Evolutionary conservation across 2,797 vertebrate genomes (phyloP).

Genomic region (Cryptoprocta ferox): DNA sequence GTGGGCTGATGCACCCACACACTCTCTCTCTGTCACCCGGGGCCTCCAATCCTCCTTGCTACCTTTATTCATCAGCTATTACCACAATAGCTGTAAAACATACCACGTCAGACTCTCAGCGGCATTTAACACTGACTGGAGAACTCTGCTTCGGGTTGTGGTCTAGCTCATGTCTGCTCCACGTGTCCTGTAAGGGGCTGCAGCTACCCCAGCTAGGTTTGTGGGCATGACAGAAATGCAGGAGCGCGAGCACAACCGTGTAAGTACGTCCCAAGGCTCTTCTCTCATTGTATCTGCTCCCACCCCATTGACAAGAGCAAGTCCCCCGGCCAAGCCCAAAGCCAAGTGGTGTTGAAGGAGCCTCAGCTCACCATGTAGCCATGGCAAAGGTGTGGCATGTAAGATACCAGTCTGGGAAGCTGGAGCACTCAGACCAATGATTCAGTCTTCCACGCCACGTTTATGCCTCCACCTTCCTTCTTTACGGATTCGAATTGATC

Average conservation of each 20-base stretch:
- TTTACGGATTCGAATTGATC: not conserved
- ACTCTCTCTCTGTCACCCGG: not conserved
- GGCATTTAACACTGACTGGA: not conserved
- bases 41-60: not conserved
- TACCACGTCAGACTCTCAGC: not conserved
- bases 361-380: rapidly evolving
- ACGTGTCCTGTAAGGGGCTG: rapidly evolving
- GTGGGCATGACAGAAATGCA: not conserved
- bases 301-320: not conserved
- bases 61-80: not conserved
- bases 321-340: not conserved
- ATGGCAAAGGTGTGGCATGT: not conserved
- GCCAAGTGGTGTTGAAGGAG: not conserved
- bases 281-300: not conserved
- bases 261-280: not conserved
- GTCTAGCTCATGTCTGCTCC: not conserved
- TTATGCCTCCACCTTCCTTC: not conserved
- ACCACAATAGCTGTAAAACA: rapidly evolving
- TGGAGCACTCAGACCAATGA: not conserved
- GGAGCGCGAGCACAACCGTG: too few relatives aligned
- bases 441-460: not conserved
- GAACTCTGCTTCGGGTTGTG: not conserved
- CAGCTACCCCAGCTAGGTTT: not conserved
- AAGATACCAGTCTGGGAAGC: not conserved
- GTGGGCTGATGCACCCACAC: not conserved